These are phyloP conservation scores for Meteorus sp. DNA, from an alignment of 1,140 invertebrate genomes.

Conservation along the genomic window DNA sequence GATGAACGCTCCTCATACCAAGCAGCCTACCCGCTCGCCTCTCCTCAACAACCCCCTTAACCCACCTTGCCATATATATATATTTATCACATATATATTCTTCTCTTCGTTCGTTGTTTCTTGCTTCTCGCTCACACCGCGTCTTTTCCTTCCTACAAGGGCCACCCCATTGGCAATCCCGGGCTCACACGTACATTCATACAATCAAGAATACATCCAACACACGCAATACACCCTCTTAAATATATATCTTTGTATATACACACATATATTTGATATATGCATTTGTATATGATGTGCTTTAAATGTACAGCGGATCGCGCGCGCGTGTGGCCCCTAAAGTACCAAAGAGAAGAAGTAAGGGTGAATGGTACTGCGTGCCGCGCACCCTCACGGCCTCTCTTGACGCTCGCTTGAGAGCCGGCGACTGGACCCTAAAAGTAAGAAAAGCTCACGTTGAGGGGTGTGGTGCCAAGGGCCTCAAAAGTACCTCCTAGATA, in stretches of 20 bases:
- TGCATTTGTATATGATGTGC: conserved; percentile 12
- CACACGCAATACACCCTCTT: conserved; percentile 7
- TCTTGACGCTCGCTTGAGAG: conserved; percentile 11
- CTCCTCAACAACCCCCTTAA: conserved; percentile 15
- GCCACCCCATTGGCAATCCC: conserved; percentile 11
- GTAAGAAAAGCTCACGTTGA: neutral
- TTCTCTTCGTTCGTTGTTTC: conserved; percentile 22
- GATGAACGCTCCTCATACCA: conserved; percentile 60
- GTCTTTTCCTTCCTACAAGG: conserved; percentile 6
- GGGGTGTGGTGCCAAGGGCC: neutral
- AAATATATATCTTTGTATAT: too few species aligned
- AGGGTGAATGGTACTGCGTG: neutral
- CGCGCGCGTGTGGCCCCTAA: neutral
- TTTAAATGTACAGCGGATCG: conserved; percentile 23
- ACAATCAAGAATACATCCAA: conserved; percentile 8
- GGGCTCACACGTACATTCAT: conserved; percentile 12
- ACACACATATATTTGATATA: too few species aligned
- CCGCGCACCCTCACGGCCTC: neutral
- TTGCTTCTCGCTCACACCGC: conserved; percentile 17
- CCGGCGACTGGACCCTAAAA: conserved; percentile 13
- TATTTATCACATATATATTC: too few species aligned
- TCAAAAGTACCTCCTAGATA: neutral
- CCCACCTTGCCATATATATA: too few species aligned
- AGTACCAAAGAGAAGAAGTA: neutral
- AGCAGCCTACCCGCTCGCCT: conserved; percentile 38